A percentile compares a stretch with the other conserved stretches of the same genome.
phyloP scores from a whole-genome alignment of 2,888 invertebrate genomes.

The Empis stercorea region DNA sequence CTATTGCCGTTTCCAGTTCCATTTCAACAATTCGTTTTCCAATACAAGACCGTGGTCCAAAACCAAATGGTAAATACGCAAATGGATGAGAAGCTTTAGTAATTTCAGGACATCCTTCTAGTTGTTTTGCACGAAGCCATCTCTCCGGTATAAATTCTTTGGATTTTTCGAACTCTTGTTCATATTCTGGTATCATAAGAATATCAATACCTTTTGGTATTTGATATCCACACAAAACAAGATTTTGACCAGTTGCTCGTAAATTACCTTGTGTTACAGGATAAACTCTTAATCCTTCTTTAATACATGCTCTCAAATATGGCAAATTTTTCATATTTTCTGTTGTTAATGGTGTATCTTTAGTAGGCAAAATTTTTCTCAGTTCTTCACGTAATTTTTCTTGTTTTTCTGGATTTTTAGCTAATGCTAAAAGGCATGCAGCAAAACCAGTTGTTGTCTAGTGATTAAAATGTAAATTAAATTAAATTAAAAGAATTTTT shows the following conservation, averaged over 20 bases:
- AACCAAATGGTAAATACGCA: conserved; percentile 51
- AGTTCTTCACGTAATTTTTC: conserved; percentile 48
- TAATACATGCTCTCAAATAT: conserved; percentile 60
- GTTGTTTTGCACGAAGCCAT: conserved; percentile 37
- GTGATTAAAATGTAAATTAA: not conserved
- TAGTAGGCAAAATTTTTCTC: conserved; percentile 32
- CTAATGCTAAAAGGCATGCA: conserved; percentile 32
- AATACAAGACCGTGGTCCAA: conserved; percentile 53
- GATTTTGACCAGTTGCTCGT: conserved; percentile 41
- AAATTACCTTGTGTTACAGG: conserved; percentile 45
- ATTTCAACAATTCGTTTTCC: conserved; percentile 60
- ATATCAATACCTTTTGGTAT: conserved; percentile 53
- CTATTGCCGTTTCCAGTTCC: conserved; percentile 45
- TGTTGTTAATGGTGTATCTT: conserved; percentile 35
- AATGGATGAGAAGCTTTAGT: conserved; percentile 37
- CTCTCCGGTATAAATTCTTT: conserved; percentile 47
- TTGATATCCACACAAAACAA: conserved; percentile 45
- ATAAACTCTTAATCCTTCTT: conserved; percentile 51
- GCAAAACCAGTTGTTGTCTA: conserved; percentile 24
- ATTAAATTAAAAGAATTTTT: too few relatives aligned
- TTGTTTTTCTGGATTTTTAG: conserved; percentile 51
- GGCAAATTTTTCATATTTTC: conserved; percentile 38
- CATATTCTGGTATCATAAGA: conserved; percentile 52
- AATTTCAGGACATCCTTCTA: not conserved
- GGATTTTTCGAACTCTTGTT: conserved; percentile 45